These are phyloP conservation scores for Isichthys henryi DNA, from an alignment of 2,113 vertebrate genomes.

Conservation along the genomic window DNA sequence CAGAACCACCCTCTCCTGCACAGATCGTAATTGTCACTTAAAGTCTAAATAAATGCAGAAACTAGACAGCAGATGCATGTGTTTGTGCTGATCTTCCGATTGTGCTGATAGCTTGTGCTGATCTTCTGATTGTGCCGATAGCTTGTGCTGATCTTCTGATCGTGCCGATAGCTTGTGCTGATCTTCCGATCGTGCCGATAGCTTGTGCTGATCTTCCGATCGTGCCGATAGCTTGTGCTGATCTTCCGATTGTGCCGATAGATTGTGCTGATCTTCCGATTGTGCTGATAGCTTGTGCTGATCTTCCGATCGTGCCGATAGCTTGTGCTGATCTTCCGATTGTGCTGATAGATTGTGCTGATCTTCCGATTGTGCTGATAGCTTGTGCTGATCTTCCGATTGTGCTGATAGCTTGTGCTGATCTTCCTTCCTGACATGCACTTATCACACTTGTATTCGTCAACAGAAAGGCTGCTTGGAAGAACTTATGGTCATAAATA, in stretches of 20 bases:
- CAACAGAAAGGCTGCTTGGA: background rate
- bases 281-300: no score
- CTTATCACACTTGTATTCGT: background rate
- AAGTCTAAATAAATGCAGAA: background rate
- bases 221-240: no score
- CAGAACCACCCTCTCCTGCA: conserved; percentile 9
- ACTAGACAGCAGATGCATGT: background rate
- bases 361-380: no score
- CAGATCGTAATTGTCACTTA: background rate
- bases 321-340: no score
- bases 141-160: background rate
- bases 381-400: background rate
- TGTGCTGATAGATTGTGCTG: background rate
- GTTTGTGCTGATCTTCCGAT: background rate
- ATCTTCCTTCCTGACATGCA: background rate
- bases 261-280: no score
- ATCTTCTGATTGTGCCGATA: background rate
- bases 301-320: no score
- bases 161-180: background rate
- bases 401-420: background rate
- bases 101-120: background rate
- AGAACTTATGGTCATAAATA: background rate
- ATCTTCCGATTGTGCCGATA: no score
- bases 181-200: background rate
- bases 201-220: no score